phyloP scores from a whole-genome alignment of 2,888 invertebrate genomes.

The Polyommatus iphigenia region DNA sequence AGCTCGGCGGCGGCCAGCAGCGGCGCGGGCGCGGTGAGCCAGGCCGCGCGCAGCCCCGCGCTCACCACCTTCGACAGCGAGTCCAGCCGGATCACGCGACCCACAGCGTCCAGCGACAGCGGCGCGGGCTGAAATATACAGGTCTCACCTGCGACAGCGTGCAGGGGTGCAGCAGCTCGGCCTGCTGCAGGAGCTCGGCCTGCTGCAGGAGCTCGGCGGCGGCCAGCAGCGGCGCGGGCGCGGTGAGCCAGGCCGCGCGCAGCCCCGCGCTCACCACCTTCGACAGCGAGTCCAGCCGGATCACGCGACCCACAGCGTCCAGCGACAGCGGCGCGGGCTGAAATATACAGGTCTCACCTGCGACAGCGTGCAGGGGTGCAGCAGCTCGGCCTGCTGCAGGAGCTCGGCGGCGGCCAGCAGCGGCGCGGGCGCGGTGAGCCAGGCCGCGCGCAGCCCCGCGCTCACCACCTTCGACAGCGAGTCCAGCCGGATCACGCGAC shows the following conservation, averaged over 20 bases:
- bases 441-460: conserved; percentile 86
- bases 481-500: conserved; percentile 87
- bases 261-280: conserved; percentile 87
- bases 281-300: conserved; percentile 88
- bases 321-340: conserved; percentile 81
- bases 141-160: too few relatives aligned
- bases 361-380: conserved; percentile 59
- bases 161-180: conserved; percentile 60
- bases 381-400: conserved; percentile 82
- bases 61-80: too few relatives aligned
- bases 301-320: conserved; percentile 87
- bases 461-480: conserved; percentile 88
- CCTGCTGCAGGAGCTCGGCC: too few relatives aligned
- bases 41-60: too few relatives aligned
- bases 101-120: too few relatives aligned
- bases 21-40: too few relatives aligned
- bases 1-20: too few relatives aligned
- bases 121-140: too few relatives aligned
- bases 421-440: conserved; percentile 85
- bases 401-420: conserved; percentile 83
- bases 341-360: conserved; percentile 47
- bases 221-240: conserved; percentile 82
- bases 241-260: conserved; percentile 87
- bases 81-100: too few relatives aligned
- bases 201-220: conserved; percentile 86